Evolutionary conservation across 2,888 invertebrate genomes (phyloP).

Genomic region (Orthosia gracilis): DNA sequence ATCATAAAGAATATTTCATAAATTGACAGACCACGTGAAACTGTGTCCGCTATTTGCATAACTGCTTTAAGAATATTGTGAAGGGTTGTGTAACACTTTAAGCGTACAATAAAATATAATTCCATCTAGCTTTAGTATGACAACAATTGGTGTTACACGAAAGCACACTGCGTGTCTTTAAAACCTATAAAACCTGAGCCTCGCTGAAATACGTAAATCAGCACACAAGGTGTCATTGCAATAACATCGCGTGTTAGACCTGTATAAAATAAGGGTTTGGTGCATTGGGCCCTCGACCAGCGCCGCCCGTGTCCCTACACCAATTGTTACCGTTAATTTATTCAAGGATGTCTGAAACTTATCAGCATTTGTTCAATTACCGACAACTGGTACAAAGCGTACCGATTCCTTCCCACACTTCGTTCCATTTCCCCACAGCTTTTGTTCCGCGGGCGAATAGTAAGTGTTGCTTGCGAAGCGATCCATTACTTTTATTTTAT

Average conservation of each 20-base stretch:
- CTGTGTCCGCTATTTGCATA: neutral
- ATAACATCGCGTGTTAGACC: conserved; percentile 79
- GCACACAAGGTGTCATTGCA: conserved; percentile 73
- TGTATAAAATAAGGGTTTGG: conserved; percentile 71
- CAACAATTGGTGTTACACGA: conserved; percentile 35
- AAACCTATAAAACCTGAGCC: conserved; percentile 48
- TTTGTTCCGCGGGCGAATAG: conserved; percentile 36
- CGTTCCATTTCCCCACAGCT: conserved; percentile 44
- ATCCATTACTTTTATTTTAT: conserved; percentile 42
- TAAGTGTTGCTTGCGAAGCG: conserved; percentile 51
- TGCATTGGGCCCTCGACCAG: conserved; percentile 80
- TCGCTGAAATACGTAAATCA: conserved; percentile 49
- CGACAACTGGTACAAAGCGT: conserved; percentile 78
- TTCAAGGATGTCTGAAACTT: conserved; percentile 69
- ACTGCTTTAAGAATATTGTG: too few species aligned
- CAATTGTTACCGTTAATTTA: conserved; percentile 86
- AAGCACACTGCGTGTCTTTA: conserved; percentile 36
- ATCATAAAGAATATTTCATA: too few species aligned
- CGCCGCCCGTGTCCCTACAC: conserved; percentile 75
- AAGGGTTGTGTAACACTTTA: neutral
- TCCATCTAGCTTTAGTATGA: neutral
- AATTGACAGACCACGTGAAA: neutral
- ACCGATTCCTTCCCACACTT: conserved; percentile 69
- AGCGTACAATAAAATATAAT: neutral
- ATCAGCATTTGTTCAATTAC: conserved; percentile 74